These are phyloP conservation scores for Hesperia comma DNA, from an alignment of 2,888 invertebrate species.

Conservation along the genomic window DNA sequence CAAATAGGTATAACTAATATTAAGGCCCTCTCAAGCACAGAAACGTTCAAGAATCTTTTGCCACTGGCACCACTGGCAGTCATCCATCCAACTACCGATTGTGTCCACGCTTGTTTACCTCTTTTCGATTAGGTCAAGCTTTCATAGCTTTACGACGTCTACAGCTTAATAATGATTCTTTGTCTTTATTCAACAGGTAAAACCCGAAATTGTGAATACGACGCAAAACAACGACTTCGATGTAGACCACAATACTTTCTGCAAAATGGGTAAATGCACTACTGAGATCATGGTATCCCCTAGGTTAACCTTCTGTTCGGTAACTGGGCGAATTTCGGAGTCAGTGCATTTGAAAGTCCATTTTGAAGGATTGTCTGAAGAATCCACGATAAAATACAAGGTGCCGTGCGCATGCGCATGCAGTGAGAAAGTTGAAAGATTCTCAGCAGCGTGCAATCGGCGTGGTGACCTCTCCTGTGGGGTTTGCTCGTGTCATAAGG, in stretches of 20 bases:
- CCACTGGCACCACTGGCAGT: too few species aligned
- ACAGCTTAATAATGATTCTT: not conserved
- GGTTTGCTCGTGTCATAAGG: slow-evolving; percentile 82
- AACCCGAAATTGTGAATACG: slow-evolving; percentile 47
- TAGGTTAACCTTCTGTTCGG: slow-evolving; percentile 55
- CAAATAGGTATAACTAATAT: too few species aligned
- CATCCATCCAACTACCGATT: too few species aligned
- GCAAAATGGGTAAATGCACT: slow-evolving; percentile 47
- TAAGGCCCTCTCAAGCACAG: too few species aligned
- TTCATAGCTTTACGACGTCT: not conserved
- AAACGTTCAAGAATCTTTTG: too few species aligned
- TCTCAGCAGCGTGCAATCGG: slow-evolving; percentile 68
- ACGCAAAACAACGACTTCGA: slow-evolving; percentile 51
- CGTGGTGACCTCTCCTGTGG: slow-evolving; percentile 85
- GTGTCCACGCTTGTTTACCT: too few species aligned
- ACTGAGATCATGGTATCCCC: slow-evolving; percentile 49
- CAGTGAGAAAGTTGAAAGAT: slow-evolving; percentile 54
- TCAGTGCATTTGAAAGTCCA: slow-evolving; percentile 52
- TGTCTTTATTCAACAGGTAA: slow-evolving; percentile 20
- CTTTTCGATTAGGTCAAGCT: too few species aligned
- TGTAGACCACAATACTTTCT: slow-evolving; percentile 40
- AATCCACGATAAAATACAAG: slow-evolving; percentile 55
- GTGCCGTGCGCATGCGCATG: slow-evolving; percentile 71
- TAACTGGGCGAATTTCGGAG: slow-evolving; percentile 50
- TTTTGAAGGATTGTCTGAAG: slow-evolving; percentile 52